phyloP scores from a whole-genome alignment of 2,113 vertebrate genomes.

The Dolichotis patagonum region DNA sequence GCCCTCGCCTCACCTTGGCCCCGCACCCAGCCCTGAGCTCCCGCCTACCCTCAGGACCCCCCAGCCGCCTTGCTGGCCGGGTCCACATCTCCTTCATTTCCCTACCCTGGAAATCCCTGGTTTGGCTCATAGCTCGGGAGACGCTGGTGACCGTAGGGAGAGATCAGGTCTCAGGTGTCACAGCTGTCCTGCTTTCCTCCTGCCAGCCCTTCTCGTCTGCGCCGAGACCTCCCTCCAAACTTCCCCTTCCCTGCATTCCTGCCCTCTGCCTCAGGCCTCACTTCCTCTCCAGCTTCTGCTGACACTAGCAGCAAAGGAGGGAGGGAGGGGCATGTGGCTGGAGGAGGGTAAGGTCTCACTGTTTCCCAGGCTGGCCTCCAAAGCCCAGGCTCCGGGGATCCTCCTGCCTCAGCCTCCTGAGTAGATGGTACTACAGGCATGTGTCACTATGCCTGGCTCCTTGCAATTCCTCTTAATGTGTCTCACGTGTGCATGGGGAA shows the following conservation, averaged over 20 bases:
- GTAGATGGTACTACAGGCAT: background rate
- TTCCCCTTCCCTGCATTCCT: slow-evolving; percentile 69
- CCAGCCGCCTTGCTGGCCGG: background rate
- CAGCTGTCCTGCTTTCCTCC: background rate
- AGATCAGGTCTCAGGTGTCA: background rate
- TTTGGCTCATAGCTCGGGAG: slow-evolving; percentile 69
- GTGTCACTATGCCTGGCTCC: background rate
- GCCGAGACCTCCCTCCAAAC: slow-evolving; percentile 15
- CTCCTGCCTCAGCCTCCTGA: background rate
- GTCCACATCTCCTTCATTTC: background rate
- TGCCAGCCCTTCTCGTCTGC: background rate
- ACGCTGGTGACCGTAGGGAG: background rate
- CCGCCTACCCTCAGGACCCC: background rate
- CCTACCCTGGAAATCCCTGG: slow-evolving; percentile 77
- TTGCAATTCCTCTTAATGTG: background rate
- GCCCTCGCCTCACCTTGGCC: background rate
- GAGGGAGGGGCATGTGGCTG: background rate
- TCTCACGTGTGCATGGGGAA: background rate
- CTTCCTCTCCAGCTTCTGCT: slow-evolving; percentile 77
- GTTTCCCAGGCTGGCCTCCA: background rate
- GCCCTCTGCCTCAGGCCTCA: slow-evolving; percentile 28
- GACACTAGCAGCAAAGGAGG: slow-evolving; percentile 52
- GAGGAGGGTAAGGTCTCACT: background rate
- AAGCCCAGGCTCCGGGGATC: background rate
- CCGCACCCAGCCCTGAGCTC: background rate